These are phyloP conservation scores for Rynchops niger DNA, from an alignment of 2,113 vertebrate genomes.

Conservation along the genomic window DNA sequence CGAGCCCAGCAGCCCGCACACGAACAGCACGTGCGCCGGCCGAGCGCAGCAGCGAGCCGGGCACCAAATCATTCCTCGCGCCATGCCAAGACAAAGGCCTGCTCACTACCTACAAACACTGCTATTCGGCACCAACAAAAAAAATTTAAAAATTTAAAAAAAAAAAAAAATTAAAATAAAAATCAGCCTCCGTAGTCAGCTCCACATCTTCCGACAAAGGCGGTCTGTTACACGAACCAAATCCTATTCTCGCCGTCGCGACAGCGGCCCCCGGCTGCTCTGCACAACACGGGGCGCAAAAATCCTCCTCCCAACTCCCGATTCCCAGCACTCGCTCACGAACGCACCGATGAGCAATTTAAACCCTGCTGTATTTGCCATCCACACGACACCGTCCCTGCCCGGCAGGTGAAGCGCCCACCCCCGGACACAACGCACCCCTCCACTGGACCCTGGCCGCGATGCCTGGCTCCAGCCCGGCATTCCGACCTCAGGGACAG, in stretches of 20 bases:
- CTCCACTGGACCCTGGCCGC: neutral
- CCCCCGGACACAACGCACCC: too few relatives aligned
- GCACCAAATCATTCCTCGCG: neutral
- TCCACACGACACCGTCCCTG: fast-evolving
- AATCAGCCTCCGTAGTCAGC: neutral
- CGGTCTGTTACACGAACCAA: neutral
- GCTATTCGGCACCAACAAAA: neutral
- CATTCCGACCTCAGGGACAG: neutral
- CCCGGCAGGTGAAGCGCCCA: neutral
- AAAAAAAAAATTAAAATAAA: neutral
- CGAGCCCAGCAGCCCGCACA: neutral
- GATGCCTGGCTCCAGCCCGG: neutral
- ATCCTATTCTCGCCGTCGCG: neutral
- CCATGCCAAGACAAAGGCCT: slow-evolving; percentile 1
- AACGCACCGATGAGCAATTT: fast-evolving
- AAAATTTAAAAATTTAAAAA: neutral
- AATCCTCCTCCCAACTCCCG: neutral
- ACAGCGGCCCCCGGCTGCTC: neutral
- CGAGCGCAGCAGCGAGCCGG: neutral
- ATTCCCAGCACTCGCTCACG: too few relatives aligned
- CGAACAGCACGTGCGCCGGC: neutral
- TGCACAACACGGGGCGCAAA: neutral
- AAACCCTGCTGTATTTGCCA: neutral
- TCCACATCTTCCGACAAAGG: neutral
- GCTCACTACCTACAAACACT: neutral